phyloP scores from a whole-genome alignment of 2,888 invertebrate genomes.

The Seira musarum region DNA sequence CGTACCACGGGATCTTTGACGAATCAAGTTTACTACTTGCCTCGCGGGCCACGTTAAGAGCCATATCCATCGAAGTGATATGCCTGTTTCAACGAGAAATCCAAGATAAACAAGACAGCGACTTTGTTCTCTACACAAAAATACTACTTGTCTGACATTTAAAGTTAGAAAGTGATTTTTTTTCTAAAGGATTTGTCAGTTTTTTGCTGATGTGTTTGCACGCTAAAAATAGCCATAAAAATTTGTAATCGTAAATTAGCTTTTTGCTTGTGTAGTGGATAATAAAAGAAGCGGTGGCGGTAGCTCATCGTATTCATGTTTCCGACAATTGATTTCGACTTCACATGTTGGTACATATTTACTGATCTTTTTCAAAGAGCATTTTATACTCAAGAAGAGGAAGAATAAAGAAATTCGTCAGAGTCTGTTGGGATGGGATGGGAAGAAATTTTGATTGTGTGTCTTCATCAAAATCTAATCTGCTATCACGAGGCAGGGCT shows the following conservation, averaged over 20 bases:
- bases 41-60: conserved; percentile 39
- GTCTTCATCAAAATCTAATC: not conserved
- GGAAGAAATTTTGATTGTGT: not conserved
- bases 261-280: not conserved
- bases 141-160: not conserved
- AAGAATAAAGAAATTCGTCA: not conserved
- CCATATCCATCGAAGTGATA: conserved; percentile 50
- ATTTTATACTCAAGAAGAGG: not conserved
- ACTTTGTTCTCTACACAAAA: conserved; percentile 12
- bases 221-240: not conserved
- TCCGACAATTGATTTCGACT: not conserved
- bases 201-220: not conserved
- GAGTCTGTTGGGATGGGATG: not conserved
- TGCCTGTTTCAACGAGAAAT: conserved; percentile 46
- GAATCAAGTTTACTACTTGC: conserved; percentile 46
- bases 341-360: not conserved
- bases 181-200: too few relatives aligned
- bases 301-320: too few relatives aligned
- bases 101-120: conserved; percentile 46
- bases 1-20: conserved; percentile 42
- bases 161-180: not conserved
- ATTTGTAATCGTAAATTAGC: not conserved
- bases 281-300: not conserved
- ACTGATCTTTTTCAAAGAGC: too few relatives aligned
- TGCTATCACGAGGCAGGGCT: too few relatives aligned